A percentile compares a stretch with the other conserved stretches of the same genome.
phyloP scores from a whole-genome alignment of 2,797 vertebrate genomes.

The Epinephelus coioides region DNA sequence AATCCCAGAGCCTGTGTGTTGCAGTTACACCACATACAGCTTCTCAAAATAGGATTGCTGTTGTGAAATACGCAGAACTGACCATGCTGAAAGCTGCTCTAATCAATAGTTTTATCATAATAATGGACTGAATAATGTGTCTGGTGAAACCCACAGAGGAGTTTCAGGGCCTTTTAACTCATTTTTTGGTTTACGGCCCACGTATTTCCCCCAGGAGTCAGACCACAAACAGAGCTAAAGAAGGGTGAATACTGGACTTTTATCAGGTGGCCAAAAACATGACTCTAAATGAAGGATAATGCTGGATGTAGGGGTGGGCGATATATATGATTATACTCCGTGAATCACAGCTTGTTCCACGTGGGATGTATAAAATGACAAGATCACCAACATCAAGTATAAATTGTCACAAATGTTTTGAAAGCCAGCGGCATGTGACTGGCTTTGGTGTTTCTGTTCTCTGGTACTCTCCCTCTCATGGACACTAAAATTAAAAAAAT shows the following conservation, averaged over 20 bases:
- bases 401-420: no score
- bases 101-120: constrained; percentile 8
- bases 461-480: no score
- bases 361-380: no score
- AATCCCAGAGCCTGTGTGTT: not conserved
- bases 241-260: not conserved
- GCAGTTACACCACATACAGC: not conserved
- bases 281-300: no score
- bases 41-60: not conserved
- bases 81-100: constrained; percentile 6
- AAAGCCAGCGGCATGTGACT: no score
- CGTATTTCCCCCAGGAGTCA: not conserved
- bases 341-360: no score
- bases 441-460: no score
- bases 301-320: no score
- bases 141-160: not conserved
- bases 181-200: not conserved
- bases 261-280: no score
- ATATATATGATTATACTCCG: no score
- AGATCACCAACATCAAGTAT: no score
- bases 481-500: no score
- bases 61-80: not conserved
- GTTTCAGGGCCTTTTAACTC: not conserved
- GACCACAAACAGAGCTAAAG: not conserved
- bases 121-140: constrained; percentile 14